Base-by-base conservation (phyloP, 1,140 invertebrate genomes). In the Drosophila busckii region DNA sequence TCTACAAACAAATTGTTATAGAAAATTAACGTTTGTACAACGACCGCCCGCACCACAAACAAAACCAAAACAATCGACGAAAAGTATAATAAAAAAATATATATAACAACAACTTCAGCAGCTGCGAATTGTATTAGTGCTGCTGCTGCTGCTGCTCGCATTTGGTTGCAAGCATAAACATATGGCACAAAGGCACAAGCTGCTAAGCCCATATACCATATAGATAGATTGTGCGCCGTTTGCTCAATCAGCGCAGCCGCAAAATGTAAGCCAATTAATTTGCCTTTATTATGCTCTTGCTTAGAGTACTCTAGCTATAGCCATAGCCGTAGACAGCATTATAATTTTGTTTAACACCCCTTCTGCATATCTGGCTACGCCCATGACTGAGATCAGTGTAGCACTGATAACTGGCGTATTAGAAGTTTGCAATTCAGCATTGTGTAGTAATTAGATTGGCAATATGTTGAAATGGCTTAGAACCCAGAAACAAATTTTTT, bases 191-290 rank as follows among this genome's bases (percentile, higher is more conserved):
- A 4, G 5, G 23, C 28, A 19, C 10, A 16, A 29, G 48, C 34
- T 55, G 8, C 46, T 29, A 35, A 35, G 38, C 23, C 49, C 56
- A 60, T 37, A 53, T 53, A 48, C 40, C 56, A 60, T 37, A 53
- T 53, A 48, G 31, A 59, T 53, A 44, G 56, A 53, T 23, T 60
- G 49, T 54, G 49, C 56, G 38, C 49, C 56, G 56, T 60, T 60
- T 45, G 56, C 56, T 35, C 49, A 60, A 60, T 60, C 56, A 60
- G 23, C 56, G 40, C 25, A 45, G 56, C 56, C 54, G 31, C 59
- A 56, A 65, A 68, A 44, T 49, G 34, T 61, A 31, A 64, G 73
- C 75, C 75, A 82, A 82, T 82, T 82, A 82, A 82, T 82, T 70
- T 70, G 34, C 35, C 22, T 31, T 12, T n/a, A n/a, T n/a, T n/a